These are phyloP conservation scores for Lanistes nyassanus DNA, from an alignment of 1,140 invertebrate genomes.

Conservation along the genomic window DNA sequence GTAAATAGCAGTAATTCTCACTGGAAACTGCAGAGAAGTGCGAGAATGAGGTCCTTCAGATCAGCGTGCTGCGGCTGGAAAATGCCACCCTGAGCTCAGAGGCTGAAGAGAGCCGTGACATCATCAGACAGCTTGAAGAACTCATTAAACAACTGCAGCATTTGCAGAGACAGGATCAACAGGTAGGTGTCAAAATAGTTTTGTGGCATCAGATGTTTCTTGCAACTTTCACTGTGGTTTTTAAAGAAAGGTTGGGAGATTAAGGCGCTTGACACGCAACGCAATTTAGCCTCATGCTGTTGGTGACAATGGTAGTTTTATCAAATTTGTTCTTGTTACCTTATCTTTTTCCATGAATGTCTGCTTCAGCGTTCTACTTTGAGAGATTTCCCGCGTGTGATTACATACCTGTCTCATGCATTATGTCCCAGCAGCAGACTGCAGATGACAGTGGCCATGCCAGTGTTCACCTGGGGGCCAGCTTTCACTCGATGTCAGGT, in stretches of 20 bases:
- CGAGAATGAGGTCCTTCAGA: constrained; percentile 3
- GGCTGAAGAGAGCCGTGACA: constrained; percentile 50
- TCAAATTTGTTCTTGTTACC: too few species aligned
- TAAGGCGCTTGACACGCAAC: background rate
- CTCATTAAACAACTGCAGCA: constrained; percentile 46
- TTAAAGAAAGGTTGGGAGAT: background rate
- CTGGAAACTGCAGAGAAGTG: constrained; percentile 2
- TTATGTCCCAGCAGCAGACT: background rate
- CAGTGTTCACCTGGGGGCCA: constrained; percentile 35
- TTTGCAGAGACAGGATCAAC: constrained; percentile 5
- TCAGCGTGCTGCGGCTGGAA: constrained; percentile 15
- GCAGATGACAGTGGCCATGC: constrained; percentile 40
- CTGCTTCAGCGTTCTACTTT: too few species aligned
- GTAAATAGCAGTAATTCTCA: background rate
- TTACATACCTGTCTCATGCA: background rate
- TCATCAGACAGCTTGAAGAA: constrained; percentile 53
- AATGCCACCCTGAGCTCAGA: constrained; percentile 43
- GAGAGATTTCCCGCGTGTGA: too few species aligned
- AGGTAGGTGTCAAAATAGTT: background rate
- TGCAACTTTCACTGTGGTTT: background rate
- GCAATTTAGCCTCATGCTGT: too few species aligned
- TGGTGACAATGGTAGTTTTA: too few species aligned
- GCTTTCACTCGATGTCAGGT: background rate
- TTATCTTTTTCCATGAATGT: too few species aligned
- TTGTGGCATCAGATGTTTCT: background rate